Evolutionary conservation across 2,888 invertebrate genomes (phyloP).

Genomic region (Campoletis raptor): DNA sequence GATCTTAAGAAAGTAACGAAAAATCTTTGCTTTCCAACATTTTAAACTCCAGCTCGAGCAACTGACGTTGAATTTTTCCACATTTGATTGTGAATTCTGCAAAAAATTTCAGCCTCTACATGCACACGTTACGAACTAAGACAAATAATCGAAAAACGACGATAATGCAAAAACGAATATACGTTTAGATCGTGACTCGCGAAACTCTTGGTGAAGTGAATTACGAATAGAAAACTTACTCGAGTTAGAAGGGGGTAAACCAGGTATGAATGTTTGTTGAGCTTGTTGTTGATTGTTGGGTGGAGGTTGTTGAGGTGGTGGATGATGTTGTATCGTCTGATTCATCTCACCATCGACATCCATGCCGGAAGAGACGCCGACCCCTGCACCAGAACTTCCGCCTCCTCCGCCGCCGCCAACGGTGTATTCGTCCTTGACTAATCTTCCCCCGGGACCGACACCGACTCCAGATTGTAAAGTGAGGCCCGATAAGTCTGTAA

Average conservation of each 20-base stretch:
- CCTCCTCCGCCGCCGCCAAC: constrained; percentile 87
- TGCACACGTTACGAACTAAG: constrained; percentile 6
- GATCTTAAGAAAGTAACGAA: not conserved
- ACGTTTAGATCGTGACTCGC: not conserved
- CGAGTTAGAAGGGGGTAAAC: constrained; percentile 79
- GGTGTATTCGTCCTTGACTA: constrained; percentile 97
- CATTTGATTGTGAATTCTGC: constrained; percentile 1
- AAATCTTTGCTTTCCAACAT: not conserved
- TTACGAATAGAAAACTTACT: constrained; percentile 73
- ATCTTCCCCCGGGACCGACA: constrained; percentile 88
- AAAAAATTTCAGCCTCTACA: constrained; percentile 8
- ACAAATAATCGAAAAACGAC: constrained; percentile 36
- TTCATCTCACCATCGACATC: constrained; percentile 88
- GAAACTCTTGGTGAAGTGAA: not conserved
- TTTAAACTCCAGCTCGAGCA: not conserved
- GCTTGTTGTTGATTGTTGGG: constrained; percentile 85
- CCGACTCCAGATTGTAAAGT: constrained; percentile 92
- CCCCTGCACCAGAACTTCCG: constrained; percentile 84
- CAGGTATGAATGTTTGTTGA: constrained; percentile 81
- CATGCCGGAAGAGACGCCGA: constrained; percentile 85
- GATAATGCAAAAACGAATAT: constrained; percentile 47
- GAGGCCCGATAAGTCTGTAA: constrained; percentile 94
- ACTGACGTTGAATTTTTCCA: not conserved
- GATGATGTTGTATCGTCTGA: constrained; percentile 90
- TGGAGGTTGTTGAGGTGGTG: constrained; percentile 85